Conservation (phyloP, 1,140 invertebrate genomes). For the Pogonomyrmex barbatus region DNA sequence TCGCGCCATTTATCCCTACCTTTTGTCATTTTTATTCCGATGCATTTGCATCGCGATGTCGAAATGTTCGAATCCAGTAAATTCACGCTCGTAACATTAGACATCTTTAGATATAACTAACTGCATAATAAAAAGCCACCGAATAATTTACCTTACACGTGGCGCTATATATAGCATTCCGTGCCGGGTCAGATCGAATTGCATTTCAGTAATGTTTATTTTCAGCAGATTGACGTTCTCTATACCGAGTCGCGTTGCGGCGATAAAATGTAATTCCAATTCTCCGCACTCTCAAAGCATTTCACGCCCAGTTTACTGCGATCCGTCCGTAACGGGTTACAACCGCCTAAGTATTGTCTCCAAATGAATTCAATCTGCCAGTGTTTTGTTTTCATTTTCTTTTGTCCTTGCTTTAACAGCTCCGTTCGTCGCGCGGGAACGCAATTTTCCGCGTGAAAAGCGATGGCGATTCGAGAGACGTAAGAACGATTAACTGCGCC, state of each 20-base stretch:
- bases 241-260: conserved; percentile 23
- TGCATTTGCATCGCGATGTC: not conserved
- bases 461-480: conserved; percentile 41
- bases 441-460: conserved; percentile 54
- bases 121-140: not conserved
- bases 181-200: not conserved
- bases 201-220: conserved; percentile 16
- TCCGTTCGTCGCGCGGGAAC: conserved; percentile 15
- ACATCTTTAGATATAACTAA: not conserved
- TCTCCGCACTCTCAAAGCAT: conserved; percentile 51
- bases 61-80: not conserved
- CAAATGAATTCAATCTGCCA: conserved; percentile 58
- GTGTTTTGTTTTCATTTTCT: conserved; percentile 51
- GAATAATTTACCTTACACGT: not conserved
- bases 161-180: not conserved
- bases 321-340: conserved; percentile 46
- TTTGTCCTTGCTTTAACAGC: conserved; percentile 25
- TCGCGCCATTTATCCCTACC: conserved; percentile 17
- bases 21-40: not conserved
- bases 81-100: not conserved
- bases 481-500: conserved; percentile 43
- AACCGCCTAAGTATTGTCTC: conserved; percentile 58
- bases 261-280: conserved; percentile 59
- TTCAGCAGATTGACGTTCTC: conserved; percentile 3
- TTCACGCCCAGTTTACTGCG: conserved; percentile 59